Base-by-base conservation (phyloP, 1,140 invertebrate genomes). In the Ceratina japonica region DNA sequence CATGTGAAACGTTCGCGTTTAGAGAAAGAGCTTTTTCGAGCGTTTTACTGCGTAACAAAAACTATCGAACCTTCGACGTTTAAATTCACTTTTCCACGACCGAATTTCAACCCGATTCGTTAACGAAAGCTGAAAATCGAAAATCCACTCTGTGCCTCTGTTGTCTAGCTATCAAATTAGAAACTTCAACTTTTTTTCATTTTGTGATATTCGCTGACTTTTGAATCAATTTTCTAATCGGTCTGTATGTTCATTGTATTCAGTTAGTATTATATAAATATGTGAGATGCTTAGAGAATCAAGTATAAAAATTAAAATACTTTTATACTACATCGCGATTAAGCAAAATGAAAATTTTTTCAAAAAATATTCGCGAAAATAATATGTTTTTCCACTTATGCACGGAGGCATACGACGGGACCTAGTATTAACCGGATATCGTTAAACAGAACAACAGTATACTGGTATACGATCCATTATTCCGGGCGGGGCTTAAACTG, bases 401-500 rank as follows among this genome's bases (percentile, higher is more conserved):
- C 20, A 37, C 16, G 65, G 37, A 44, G 37, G 5, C 20, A 44
- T 64, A 22, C 20, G 69, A 8, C 10, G 71, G 31, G 18, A 22
- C 24, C 16, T n/a, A 22, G 24, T 79, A 70, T 84, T 79, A 79
- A 18, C 54, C 24, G 76, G 56, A 61, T 68, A 69, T 82, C 64
- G 75, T 83, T 83, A 83, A 83, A 84, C 54, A 66, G 63, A 75
- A 71, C 65, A 71, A 66, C 70, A 31, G 54, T 44, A 44, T 44
- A 44, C 37, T 44, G 37, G 2, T 44, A 44, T 75, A 81, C 74
- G 70, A 81, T 74, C 82, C 74, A 78, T 84, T 84, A 84, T 75
- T 66, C 27, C 56, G 7, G 37, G 31, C 64, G 58, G 59, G 62
- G 83, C 72, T 85, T 82, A 85, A 78, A 82, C 71, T 72, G 83